phyloP scores from a whole-genome alignment of 1,140 invertebrate species.

The Papilio glaucus region DNA sequence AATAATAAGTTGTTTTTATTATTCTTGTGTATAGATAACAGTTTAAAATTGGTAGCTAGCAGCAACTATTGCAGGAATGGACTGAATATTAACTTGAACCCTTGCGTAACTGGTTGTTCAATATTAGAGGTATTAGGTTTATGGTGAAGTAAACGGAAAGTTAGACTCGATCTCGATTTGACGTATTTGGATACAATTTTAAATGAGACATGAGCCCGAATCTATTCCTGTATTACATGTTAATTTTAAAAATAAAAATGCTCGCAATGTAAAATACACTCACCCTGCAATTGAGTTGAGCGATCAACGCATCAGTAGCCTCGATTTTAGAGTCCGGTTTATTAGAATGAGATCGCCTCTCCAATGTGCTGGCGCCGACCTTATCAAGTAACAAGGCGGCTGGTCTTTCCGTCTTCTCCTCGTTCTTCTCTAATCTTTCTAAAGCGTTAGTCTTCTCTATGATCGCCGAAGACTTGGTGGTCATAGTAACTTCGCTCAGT shows the following conservation, averaged over 20 bases:
- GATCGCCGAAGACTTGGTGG: slow-evolving; percentile 48
- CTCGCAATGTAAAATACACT: slow-evolving; percentile 41
- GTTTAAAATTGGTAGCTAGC: no score
- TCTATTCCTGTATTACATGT: background rate
- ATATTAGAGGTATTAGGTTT: no score
- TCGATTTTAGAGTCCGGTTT: slow-evolving; percentile 51
- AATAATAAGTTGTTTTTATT: slow-evolving; percentile 39
- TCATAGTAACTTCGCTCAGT: slow-evolving; percentile 47
- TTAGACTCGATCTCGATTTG: no score
- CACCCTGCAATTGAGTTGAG: slow-evolving; percentile 76
- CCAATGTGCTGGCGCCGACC: slow-evolving; percentile 51
- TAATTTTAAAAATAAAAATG: slow-evolving; percentile 26
- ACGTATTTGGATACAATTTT: no score
- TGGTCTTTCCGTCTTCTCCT: slow-evolving; percentile 47
- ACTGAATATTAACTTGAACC: no score
- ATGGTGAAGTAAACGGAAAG: no score
- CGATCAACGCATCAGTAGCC: slow-evolving; percentile 61
- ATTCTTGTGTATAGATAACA: no score
- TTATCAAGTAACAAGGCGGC: slow-evolving; percentile 46
- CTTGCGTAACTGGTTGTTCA: no score
- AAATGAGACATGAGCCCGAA: no score
- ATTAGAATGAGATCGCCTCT: slow-evolving; percentile 54
- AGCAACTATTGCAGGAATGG: no score
- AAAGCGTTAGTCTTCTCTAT: slow-evolving; percentile 51
- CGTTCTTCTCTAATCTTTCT: slow-evolving; percentile 49